Conservation (phyloP, 2,797 vertebrate genomes). For the Myotis findleyi region DNA sequence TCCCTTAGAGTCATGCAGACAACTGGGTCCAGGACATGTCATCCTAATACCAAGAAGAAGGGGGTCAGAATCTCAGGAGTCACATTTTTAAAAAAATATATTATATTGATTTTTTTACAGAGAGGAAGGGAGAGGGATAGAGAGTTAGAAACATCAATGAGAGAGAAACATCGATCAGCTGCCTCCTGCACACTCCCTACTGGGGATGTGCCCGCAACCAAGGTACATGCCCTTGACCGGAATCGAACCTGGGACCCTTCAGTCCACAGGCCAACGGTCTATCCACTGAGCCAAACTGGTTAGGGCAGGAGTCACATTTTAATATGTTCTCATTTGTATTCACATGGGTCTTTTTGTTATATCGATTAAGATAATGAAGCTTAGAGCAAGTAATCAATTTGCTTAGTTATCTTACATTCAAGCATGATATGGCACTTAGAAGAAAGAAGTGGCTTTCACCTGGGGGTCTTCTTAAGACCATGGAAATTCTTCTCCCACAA, state of each 20-base stretch:
- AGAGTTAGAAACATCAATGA: no score
- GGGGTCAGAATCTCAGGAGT: not conserved
- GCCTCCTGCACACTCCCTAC: no score
- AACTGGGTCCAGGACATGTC: not conserved
- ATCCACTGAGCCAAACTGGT: no score
- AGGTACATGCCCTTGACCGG: no score
- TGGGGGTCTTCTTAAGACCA: not conserved
- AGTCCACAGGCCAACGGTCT: no score
- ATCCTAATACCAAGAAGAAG: not conserved
- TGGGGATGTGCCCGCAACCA: no score
- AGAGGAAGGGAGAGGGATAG: no score
- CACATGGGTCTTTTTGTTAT: not conserved
- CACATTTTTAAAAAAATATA: not conserved
- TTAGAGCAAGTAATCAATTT: not conserved
- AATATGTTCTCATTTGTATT: not conserved
- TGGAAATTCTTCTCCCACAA: not conserved
- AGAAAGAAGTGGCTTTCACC: not conserved
- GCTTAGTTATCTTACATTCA: not conserved
- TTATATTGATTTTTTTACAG: no score
- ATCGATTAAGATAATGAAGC: not conserved
- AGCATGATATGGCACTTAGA: not conserved
- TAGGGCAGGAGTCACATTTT: not conserved
- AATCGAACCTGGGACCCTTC: no score
- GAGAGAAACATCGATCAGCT: no score
- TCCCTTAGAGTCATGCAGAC: not conserved